Evolutionary conservation across 2,888 invertebrate species (phyloP), one percentile per base, ranked within the genome.

Genomic region (Malthinus flaveolus): DNA sequence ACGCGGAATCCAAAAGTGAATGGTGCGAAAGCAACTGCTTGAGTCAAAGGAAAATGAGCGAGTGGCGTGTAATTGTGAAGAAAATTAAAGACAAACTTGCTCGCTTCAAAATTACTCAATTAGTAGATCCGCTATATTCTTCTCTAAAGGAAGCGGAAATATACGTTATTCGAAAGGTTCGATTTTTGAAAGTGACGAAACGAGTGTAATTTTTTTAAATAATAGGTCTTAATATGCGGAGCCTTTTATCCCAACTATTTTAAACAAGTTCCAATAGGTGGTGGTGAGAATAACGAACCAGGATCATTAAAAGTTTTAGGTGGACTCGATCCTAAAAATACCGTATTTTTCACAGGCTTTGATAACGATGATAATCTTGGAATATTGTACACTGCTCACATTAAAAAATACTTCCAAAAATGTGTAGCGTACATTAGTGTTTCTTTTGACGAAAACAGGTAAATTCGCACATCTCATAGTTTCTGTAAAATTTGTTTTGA

Each of bases 181-280:
- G 9, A 12, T n/a, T 13, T 37, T 33, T n/a, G n/a, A n/a, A n/a
- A n/a, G n/a, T n/a, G n/a, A n/a, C n/a, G n/a, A n/a, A n/a, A 15
- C 11, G 13, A 44, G 1, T 5, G 5, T 12, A 9, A n/a, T 11
- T 13, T 1, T 7, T 3, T 23, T 7, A 3, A 1, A 12, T 33
- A 42, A 55, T 74, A 90, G 89, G 75, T 92, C 36, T 82, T 89
- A n/a, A 79, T 93, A 33, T 88, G 90, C 56, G 94, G 92, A 1
- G 95, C 96, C 1, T 95, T 95, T 78, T 97, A 95, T 79, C 97
- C 97, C 0, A 89, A 96, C 77, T 97, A 91, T 77, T 97, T 93
- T 78, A 77, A 87, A 12, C 83, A 85, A 33, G 71, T 79, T 7
- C 72, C 79, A 12, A 81, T 82, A 1, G 77, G 78, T 34, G 83